These are phyloP conservation scores for Drosophila mimica DNA, from an alignment of 2,888 invertebrate species.

Conservation along the genomic window DNA sequence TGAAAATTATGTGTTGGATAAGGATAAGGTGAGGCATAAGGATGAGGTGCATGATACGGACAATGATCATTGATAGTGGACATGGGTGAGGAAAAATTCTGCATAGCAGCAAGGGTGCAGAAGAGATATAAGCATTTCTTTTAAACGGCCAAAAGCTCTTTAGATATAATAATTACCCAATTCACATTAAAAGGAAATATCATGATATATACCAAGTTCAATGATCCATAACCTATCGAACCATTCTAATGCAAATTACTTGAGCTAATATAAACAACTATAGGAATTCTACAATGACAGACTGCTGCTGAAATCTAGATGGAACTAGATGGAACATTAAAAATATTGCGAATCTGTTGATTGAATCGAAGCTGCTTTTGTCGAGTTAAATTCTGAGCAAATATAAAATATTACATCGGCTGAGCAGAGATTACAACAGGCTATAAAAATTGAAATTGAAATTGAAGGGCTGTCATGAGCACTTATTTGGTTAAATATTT, in stretches of 20 bases:
- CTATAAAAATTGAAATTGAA: not conserved
- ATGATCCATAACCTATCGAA: constrained; percentile 6
- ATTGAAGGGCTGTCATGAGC: constrained; percentile 3
- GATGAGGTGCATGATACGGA: not conserved
- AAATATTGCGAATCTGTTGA: not conserved
- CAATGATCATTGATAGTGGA: not conserved
- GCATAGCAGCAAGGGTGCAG: constrained; percentile 2
- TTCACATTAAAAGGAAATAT: not conserved
- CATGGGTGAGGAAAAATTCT: not conserved
- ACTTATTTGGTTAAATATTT: constrained; percentile 30
- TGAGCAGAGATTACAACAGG: not conserved
- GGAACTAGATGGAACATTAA: not conserved
- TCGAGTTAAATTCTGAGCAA: not conserved
- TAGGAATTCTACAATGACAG: constrained; percentile 4
- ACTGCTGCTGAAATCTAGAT: not conserved
- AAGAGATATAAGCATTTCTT: constrained; percentile 15
- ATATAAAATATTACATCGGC: not conserved
- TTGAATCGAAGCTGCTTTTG: not conserved
- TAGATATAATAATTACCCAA: not conserved
- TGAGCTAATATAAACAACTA: constrained; percentile 31
- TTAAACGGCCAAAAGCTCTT: constrained; percentile 1
- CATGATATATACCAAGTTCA: not conserved
- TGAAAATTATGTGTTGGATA: not conserved
- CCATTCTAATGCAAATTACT: constrained; percentile 37
- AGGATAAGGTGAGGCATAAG: not conserved